Evolutionary conservation across 2,797 vertebrate genomes (phyloP).

Genomic region (Avahi laniger): DNA sequence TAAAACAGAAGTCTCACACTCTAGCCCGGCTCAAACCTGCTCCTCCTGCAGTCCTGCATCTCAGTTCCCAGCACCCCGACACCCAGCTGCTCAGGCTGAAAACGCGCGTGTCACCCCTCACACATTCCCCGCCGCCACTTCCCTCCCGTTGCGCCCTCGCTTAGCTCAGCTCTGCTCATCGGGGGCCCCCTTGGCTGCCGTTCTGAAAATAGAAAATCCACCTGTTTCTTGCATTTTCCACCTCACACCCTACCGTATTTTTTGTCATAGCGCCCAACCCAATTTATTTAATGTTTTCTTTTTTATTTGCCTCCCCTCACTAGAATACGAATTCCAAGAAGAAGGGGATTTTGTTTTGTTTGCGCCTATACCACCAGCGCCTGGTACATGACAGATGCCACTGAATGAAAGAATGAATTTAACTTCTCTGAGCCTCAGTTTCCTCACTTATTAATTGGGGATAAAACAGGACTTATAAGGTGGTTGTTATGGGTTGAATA

Average conservation of each 20-base stretch:
- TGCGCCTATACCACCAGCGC: neutral
- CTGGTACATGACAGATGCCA: neutral
- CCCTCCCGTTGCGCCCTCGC: neutral
- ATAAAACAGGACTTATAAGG: neutral
- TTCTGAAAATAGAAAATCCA: slow-evolving; percentile 15
- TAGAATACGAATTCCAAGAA: neutral
- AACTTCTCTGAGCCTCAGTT: neutral
- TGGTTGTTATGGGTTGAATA: neutral
- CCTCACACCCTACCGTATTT: neutral
- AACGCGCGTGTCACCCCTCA: neutral
- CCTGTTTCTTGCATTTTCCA: neutral
- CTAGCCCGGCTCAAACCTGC: neutral
- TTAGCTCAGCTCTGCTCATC: neutral
- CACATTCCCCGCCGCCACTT: neutral
- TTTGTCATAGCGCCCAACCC: neutral
- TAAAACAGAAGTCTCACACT: neutral
- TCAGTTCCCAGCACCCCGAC: neutral
- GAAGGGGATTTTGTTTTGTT: neutral
- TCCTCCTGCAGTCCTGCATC: neutral
- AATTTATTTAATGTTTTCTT: neutral
- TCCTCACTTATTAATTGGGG: neutral
- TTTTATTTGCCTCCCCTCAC: neutral
- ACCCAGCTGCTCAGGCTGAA: neutral
- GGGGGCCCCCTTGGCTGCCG: neutral
- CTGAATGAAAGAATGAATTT: neutral